Conservation (phyloP, 2,888 invertebrate species). For the Caenorhabditis angaria region DNA sequence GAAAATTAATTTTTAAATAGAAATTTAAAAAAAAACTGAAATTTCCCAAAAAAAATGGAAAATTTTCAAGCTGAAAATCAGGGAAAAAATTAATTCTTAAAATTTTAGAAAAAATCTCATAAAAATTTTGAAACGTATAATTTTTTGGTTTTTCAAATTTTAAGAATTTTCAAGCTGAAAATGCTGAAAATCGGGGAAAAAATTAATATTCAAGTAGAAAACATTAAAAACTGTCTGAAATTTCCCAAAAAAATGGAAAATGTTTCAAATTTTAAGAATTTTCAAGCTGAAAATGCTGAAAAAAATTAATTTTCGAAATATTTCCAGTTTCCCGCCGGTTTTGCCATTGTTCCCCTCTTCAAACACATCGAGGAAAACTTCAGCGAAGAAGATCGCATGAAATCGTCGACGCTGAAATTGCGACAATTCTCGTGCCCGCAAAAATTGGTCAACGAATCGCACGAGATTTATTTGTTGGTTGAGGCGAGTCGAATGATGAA, state of each 20-base stretch:
- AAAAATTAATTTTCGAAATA: background rate
- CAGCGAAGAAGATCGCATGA: background rate
- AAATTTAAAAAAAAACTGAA: no score
- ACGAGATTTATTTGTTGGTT: background rate
- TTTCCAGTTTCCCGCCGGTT: background rate
- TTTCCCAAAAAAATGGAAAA: background rate
- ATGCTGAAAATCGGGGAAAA: no score
- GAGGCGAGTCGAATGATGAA: background rate
- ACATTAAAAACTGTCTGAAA: background rate
- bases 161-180: no score
- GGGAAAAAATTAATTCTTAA: background rate
- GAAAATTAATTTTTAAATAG: no score
- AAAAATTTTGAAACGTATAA: no score
- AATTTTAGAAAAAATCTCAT: background rate
- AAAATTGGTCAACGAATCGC: background rate
- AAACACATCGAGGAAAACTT: slow-evolving; percentile 5
- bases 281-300: no score
- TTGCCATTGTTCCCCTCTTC: background rate
- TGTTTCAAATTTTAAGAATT: no score
- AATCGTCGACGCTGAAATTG: background rate
- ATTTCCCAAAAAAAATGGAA: no score
- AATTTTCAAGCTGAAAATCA: background rate
- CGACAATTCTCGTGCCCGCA: slow-evolving; percentile 1
- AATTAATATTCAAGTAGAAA: background rate
- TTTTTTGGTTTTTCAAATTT: no score